These are phyloP conservation scores for Oplegnathus fasciatus DNA, from an alignment of 2,113 vertebrate species.

Conservation along the genomic window DNA sequence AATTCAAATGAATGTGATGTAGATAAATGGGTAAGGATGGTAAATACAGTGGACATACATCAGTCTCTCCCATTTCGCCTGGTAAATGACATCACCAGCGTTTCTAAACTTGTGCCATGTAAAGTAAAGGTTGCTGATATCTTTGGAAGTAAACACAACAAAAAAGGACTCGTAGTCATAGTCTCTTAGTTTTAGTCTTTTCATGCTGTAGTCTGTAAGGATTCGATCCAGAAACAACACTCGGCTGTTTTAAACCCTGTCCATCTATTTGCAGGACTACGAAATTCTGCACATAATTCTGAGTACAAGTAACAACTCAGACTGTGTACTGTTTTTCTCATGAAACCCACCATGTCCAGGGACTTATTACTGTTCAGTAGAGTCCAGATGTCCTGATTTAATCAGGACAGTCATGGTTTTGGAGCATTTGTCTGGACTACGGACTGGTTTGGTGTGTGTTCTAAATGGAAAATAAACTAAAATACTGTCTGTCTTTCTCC, in stretches of 20 bases:
- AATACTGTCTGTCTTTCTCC: too few species aligned
- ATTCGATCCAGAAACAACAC: background rate
- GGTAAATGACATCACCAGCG: background rate
- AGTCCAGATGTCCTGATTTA: background rate
- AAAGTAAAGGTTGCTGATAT: background rate
- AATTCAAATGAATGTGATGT: background rate
- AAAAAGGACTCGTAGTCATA: background rate
- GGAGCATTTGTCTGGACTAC: background rate
- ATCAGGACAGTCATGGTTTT: background rate
- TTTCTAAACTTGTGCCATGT: background rate
- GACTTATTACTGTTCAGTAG: background rate
- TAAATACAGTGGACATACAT: background rate
- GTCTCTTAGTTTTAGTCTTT: too few species aligned
- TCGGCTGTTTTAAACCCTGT: background rate
- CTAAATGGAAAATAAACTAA: background rate
- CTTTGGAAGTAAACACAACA: background rate
- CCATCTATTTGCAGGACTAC: background rate
- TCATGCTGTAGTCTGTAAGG: background rate
- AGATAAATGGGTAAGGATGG: background rate
- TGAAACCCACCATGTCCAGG: background rate
- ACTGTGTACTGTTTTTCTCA: background rate
- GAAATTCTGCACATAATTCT: background rate
- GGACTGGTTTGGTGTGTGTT: background rate
- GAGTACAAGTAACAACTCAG: background rate
- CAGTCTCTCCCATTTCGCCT: too few species aligned